Conservation (phyloP, 2,113 vertebrate genomes). For the Anthoscopus minutus region DNA sequence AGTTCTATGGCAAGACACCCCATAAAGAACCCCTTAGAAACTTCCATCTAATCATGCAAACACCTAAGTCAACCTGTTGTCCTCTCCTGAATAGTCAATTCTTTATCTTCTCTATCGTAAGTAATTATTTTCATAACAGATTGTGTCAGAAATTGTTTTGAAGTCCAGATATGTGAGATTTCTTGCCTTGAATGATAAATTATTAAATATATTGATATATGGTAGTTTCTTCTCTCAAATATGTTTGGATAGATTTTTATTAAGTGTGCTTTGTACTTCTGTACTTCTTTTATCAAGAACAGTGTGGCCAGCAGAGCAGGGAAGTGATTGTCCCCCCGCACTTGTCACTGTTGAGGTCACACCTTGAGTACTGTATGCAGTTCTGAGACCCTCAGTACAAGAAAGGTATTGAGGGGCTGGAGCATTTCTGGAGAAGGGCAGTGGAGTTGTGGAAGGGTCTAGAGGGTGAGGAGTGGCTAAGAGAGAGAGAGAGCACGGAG, state of each 20-base stretch:
- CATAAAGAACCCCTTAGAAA: not conserved
- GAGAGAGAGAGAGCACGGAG: not conserved
- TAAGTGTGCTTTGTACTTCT: not conserved
- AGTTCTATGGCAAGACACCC: not conserved
- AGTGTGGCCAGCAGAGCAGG: not conserved
- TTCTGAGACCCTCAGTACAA: not conserved
- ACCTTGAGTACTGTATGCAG: not conserved
- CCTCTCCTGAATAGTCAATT: not conserved
- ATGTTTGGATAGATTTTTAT: not conserved
- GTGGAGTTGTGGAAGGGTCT: not conserved
- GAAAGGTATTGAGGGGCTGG: not conserved
- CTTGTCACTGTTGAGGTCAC: not conserved
- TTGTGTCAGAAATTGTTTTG: not conserved
- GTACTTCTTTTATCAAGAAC: not conserved
- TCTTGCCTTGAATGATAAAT: not conserved
- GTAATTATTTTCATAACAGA: not conserved
- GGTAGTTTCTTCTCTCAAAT: not conserved
- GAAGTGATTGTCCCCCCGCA: not conserved
- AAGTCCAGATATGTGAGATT: not conserved
- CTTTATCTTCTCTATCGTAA: not conserved
- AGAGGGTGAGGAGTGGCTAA: not conserved
- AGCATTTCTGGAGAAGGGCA: not conserved
- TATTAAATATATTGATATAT: not conserved
- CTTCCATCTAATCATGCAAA: not conserved
- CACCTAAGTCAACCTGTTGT: not conserved